A percentile compares a stretch with the other conserved stretches of the same genome.
These are phyloP conservation scores for Empis stercorea DNA, from an alignment of 2,888 invertebrate species.

Conservation along the genomic window DNA sequence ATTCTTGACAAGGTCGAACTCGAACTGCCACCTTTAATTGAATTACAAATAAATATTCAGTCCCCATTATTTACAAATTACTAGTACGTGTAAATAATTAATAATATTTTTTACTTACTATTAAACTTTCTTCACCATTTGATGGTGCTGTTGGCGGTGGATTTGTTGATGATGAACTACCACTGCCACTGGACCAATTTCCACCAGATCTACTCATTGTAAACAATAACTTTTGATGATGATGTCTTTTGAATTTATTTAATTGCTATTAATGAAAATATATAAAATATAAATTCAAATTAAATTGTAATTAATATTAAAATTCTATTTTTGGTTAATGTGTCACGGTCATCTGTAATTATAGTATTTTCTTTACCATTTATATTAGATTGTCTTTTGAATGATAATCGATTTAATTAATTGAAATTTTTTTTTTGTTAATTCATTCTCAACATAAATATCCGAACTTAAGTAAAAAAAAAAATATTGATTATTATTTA, in stretches of 20 bases:
- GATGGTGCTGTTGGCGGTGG: conserved; percentile 22
- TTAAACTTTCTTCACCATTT: conserved; percentile 31
- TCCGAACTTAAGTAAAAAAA: too few species aligned
- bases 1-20: conserved; percentile 75
- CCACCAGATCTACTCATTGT: conserved; percentile 15
- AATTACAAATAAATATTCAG: not conserved
- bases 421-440: too few species aligned
- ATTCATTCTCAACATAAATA: too few species aligned
- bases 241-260: not conserved
- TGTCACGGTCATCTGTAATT: too few species aligned
- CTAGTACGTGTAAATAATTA: not conserved
- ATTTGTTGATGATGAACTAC: conserved; percentile 23
- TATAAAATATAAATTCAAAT: too few species aligned
- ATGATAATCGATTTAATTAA: too few species aligned
- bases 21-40: conserved; percentile 65
- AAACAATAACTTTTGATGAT: not conserved
- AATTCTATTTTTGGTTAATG: too few species aligned
- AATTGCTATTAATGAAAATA: too few species aligned
- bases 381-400: too few species aligned
- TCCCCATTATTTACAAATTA: not conserved
- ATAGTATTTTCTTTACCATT: too few species aligned
- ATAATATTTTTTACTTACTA: conserved; percentile 21
- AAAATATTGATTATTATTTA: too few species aligned
- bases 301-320: too few species aligned
- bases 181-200: conserved; percentile 33